Percentiles rank a stretch among this genome's conserved stretches.
phyloP scores from a whole-genome alignment of 2,888 invertebrate species.

The Cremastinae sp. region DNA sequence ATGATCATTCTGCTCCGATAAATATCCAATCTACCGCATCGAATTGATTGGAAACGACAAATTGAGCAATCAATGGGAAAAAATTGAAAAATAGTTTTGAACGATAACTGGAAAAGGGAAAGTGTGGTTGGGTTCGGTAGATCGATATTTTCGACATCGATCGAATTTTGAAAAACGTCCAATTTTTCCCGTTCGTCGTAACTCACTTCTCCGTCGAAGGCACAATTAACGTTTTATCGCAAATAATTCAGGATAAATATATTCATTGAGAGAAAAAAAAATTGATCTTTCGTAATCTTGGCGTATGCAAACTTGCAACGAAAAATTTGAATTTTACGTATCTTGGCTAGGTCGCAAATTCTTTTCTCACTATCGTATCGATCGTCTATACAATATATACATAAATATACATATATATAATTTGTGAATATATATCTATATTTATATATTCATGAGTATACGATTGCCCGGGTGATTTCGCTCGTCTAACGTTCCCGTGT shows the following conservation, averaged over 20 bases:
- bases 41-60: not conserved
- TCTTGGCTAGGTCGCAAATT: not conserved
- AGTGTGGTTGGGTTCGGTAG: not conserved
- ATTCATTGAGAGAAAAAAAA: too few species aligned
- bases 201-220: conserved; percentile 44
- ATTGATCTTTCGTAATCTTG: too few species aligned
- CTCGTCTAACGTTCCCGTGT: conserved; percentile 11
- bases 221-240: conserved; percentile 53
- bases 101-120: conserved; percentile 1
- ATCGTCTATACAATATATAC: conserved; percentile 28
- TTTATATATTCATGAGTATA: conserved; percentile 4
- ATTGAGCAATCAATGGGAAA: not conserved
- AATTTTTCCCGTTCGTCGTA: not conserved
- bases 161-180: conserved; percentile 39
- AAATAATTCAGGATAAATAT: conserved; percentile 10
- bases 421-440: conserved; percentile 21
- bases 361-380: conserved; percentile 12
- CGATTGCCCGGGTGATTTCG: conserved; percentile 22
- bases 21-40: conserved; percentile 46
- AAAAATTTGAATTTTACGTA: too few species aligned
- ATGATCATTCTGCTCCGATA: conserved; percentile 41
- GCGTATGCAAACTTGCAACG: too few species aligned
- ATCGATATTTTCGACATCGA: conserved; percentile 37
- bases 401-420: conserved; percentile 17
- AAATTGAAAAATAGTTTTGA: not conserved